Conservation (phyloP, 1,140 invertebrate genomes). For the Kradibia gibbosae region DNA sequence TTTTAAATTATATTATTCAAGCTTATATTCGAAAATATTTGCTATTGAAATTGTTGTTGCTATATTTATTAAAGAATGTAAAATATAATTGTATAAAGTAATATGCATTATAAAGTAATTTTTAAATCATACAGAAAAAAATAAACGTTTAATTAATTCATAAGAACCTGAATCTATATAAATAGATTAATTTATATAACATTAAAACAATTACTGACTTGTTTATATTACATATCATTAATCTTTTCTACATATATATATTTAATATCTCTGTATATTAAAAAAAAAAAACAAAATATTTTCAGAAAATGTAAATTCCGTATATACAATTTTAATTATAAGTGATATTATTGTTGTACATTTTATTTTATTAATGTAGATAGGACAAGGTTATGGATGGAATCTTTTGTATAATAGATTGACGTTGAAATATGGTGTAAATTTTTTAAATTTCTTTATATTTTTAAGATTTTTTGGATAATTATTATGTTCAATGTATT, state of each 20-base stretch:
- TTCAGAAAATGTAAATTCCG: no score
- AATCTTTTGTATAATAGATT: slow-evolving; percentile 29
- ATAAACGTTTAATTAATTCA: no score
- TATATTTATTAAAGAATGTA: neutral
- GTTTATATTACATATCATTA: no score
- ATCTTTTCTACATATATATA: neutral
- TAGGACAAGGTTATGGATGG: slow-evolving; percentile 15
- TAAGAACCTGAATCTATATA: no score
- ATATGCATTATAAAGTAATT: neutral
- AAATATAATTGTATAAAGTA: slow-evolving; percentile 20
- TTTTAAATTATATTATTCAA: no score
- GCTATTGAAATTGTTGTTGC: neutral
- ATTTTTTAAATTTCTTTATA: neutral
- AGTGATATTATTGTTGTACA: slow-evolving; percentile 18
- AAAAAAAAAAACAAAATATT: no score
- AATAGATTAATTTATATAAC: neutral
- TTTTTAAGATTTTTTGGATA: neutral
- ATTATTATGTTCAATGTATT: no score
- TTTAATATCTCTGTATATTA: neutral
- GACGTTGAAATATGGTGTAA: slow-evolving; percentile 27
- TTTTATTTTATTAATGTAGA: slow-evolving; percentile 27
- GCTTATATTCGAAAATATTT: no score
- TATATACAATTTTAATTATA: no score
- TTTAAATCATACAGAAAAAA: neutral
- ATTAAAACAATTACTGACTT: neutral